A percentile compares a stretch with the other conserved stretches of the same genome.
Conservation (phyloP, 2,797 vertebrate species). For the Cyprinodon diabolis region DNA sequence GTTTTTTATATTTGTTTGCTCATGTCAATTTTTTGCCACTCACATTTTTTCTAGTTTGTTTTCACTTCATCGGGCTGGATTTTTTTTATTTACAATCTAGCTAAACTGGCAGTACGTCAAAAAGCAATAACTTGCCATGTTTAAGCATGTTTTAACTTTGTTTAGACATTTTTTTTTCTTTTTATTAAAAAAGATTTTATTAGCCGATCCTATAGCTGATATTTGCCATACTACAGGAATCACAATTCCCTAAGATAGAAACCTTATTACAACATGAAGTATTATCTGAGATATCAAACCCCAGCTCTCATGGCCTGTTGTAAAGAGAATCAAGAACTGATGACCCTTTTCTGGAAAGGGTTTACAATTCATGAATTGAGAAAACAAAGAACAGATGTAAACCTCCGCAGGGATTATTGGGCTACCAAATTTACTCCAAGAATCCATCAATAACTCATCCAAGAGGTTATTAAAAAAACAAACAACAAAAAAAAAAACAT, state of each 20-base stretch:
- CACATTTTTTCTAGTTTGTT: slow-evolving; percentile 45
- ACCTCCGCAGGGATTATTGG: no score
- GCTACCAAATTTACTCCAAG: no score
- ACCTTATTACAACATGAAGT: not conserved
- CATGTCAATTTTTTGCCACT: slow-evolving; percentile 57
- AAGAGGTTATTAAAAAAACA: no score
- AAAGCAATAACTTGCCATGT: not conserved
- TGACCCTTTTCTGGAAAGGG: no score
- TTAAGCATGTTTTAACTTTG: not conserved
- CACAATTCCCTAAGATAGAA: not conserved
- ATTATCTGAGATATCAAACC: not conserved
- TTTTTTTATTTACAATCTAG: no score
- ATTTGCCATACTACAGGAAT: not conserved
- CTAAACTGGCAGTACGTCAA: not conserved
- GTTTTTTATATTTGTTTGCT: not conserved
- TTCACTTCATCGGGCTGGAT: slow-evolving; percentile 61
- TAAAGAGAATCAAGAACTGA: no score
- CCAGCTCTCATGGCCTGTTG: no score
- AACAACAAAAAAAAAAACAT: no score
- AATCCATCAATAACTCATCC: no score
- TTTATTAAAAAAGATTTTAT: not conserved
- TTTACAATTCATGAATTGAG: no score
- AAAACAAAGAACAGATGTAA: no score
- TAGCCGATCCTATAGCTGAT: not conserved
- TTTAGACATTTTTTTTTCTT: not conserved